A percentile compares a stretch with the other conserved stretches of the same genome.
Evolutionary conservation across 2,113 vertebrate genomes (phyloP).

Genomic region (Phaethornis superciliosus): DNA sequence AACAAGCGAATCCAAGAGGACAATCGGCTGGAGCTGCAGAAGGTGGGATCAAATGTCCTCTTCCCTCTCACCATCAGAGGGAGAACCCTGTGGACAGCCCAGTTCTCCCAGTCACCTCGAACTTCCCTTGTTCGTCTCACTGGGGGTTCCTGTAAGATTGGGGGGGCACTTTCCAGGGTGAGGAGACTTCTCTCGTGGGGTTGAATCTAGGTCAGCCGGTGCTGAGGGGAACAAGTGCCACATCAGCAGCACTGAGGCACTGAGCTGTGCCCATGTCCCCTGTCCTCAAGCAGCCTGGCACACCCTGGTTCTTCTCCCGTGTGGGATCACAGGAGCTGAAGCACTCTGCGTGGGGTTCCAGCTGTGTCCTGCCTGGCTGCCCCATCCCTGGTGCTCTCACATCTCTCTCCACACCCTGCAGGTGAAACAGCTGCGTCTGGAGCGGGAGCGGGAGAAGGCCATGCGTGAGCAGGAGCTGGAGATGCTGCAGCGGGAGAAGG

Average conservation of each 20-base stretch:
- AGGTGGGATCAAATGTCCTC: slow-evolving; percentile 74
- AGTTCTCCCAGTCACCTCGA: not conserved
- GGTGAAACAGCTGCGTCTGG: slow-evolving; percentile 96
- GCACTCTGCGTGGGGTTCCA: not conserved
- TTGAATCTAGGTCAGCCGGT: not conserved
- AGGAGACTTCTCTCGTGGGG: not conserved
- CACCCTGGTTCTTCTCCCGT: rapidly evolving
- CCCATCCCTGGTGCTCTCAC: rapidly evolving
- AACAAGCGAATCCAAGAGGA: slow-evolving; percentile 97
- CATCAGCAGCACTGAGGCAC: not conserved
- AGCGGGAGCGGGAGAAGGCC: slow-evolving; percentile 94
- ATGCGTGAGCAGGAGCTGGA: slow-evolving; percentile 97
- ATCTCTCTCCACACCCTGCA: not conserved
- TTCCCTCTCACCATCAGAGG: not conserved
- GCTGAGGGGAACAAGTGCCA: not conserved
- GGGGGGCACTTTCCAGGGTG: not conserved
- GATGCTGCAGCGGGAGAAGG: slow-evolving; percentile 97
- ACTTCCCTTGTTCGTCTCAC: not conserved
- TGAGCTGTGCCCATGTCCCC: not conserved
- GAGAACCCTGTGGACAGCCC: not conserved
- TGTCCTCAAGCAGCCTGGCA: not conserved
- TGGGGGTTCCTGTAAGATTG: too few relatives aligned
- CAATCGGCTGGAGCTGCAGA: slow-evolving; percentile 95
- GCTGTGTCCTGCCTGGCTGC: rapidly evolving
- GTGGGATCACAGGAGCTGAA: not conserved